Base-by-base conservation (phyloP, 1,140 invertebrate species). In the Amyelois transitella region DNA sequence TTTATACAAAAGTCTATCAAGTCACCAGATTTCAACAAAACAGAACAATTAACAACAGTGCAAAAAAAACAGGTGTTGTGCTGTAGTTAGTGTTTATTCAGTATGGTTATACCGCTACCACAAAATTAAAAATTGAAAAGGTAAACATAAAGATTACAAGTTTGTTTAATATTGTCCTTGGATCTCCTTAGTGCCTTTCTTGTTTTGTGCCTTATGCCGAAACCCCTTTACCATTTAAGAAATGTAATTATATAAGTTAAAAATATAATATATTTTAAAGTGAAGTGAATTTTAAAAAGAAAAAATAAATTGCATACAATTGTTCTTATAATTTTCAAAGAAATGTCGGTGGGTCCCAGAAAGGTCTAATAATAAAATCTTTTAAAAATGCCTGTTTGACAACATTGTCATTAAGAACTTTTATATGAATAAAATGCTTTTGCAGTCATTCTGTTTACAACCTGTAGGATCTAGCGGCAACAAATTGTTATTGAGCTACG, bases 291-390 rank as follows among this genome's bases (percentile, higher is more conserved):
- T 24, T 18, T 8, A 24, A 24, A 24, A 24, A 24, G 4, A 24
- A 24, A 24, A 24, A 28, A 12, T 1, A 28, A 10, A 2, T 12
- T 12, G 7, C 7, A 12, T 6, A 28, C 25, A 28, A 28, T 21
- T 55, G 64, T 59, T 62, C 55, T 49, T 65, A 62, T 55, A n/a
- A 63, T 68, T 69, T 74, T 72, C 71, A 72, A 72, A 20, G 60
- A 70, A 73, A 74, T 74, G 74, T 51, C 60, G 64, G 61, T 5
- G 25, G 25, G 12, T 12, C 25, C 25, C 12, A 28, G 12, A 28
- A 6, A 28, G 12, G 7, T 28, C 12, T 28, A 28, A 10, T 28
- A 28, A 28, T 28, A 5, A 28, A 28, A 28, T 28, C 25, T 28
- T 28, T 28, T 28, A 12, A 28, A 6, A 6, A 28, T 28, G 25